Evolutionary conservation across 2,797 vertebrate genomes (phyloP), one percentile per base, ranked within the genome.

Genomic region (Semotilus atromaculatus): DNA sequence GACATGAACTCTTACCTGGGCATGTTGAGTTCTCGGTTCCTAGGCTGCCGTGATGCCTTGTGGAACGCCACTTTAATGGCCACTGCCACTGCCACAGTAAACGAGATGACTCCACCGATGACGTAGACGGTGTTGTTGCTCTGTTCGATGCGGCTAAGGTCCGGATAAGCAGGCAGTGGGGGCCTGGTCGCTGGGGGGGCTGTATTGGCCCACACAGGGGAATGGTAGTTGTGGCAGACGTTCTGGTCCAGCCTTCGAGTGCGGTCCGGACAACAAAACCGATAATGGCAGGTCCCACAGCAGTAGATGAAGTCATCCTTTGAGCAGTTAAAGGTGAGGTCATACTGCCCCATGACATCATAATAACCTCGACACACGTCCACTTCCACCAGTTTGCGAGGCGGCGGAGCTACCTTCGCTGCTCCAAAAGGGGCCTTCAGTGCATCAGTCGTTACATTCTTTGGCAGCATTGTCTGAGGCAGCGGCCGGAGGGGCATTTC

Each of bases 321-420:
- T 91, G 96, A 96, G 92, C 97, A 98, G 93, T 98, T 98, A 93
- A 98, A 98, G 51, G 97, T 93, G 68, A 92, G 93, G 90, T 98
- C 97, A 45, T 96, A 97, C 82, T 98, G 97, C 86, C 97, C 97
- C 96, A 97, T 98, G 23, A 98, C 97, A 0, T 98, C 97, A 71
- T 97, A 98, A 87, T 98, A 98, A 51, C 97, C 97, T 34, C 96
- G 94, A 86, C 97, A 98, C 43, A 95, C 94, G 45, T 98, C 97
- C 68, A 95, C 88, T 21, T 96, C 94, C 53, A 95, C 86, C 53
- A 94, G 76, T 1, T 92, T 90, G 5, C 91, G 93, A 14, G 83
- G 90, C 34, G 92, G 90, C 26, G 92, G 94, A 5, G 90, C 90
- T 45, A 91, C 91, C 89, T 94, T 90, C 38, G 94, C 95, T 3